Base-by-base conservation (phyloP, 1,140 invertebrate species). In the Thaumetopoea pityocampa region DNA sequence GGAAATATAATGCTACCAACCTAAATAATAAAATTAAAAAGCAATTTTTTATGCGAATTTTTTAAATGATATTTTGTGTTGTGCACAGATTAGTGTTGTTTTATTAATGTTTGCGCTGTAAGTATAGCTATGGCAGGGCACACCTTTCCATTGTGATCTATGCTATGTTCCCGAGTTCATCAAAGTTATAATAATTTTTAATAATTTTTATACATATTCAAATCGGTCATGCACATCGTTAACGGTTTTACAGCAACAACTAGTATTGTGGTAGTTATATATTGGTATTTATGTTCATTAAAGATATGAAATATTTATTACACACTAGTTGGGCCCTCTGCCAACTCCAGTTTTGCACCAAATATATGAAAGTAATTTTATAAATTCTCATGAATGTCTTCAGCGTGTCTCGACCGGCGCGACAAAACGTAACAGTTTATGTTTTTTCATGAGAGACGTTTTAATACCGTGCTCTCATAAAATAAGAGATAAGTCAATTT, bases 381-480 rank as follows among this genome's bases (percentile, higher is more conserved):
- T 64, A 55, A 69, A 69, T 61, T 67, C 51, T 62, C 58, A 60
- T 53, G 41, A 63, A 69, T 55, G 53, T 58, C 42, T 62, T 65
- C 58, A 63, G 41, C 53, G 50, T 63, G 68, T 51, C 43, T 24
- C 20, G 30, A 46, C 41, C 51, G 35, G 22, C 40, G 34, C 47
- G 44, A 50, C 42, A 56, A 40, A 40, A 29, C 35, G 16, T 41
- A 35, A 34, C 24, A 41, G 36, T 23, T 41, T 41, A 32, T 30
- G 34, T 44, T 20, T 38, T 36, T 46, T 37, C 30, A 49, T 30
- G 32, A 18, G 22, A 35, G 24, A 24, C 18, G 10, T 30, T 37
- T 40, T 27, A 30, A 46, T 38, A 32, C 18, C 15, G 34, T 18
- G 35, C 22, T 28, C 29, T 35, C 34, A 15, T 46, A 46, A 46